Evolutionary conservation across 1,140 invertebrate species (phyloP).

Genomic region (Scaptomyza pallida): DNA sequence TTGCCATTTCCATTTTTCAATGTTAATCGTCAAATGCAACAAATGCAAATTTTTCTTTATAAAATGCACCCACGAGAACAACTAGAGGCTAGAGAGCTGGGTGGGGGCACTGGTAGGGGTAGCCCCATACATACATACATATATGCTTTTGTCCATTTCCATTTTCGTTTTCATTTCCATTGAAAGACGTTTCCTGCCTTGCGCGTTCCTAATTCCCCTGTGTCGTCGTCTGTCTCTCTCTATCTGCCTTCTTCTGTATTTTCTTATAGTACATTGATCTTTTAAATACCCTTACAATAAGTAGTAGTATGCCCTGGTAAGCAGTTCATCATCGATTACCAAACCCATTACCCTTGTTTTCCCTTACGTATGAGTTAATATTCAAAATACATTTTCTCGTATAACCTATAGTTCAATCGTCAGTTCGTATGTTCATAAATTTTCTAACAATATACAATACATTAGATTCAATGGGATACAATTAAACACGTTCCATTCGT

Average conservation of each 20-base stretch:
- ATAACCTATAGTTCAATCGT: conserved; percentile 6
- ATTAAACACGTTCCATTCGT: conserved; percentile 3
- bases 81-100: conserved; percentile 6
- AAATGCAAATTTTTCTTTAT: conserved; percentile 11
- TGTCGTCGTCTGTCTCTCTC: neutral
- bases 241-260: neutral
- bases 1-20: conserved; percentile 69
- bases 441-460: neutral
- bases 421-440: conserved; percentile 12
- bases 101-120: neutral
- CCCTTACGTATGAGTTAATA: too few species aligned
- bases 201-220: conserved; percentile 9
- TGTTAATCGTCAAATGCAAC: conserved; percentile 63
- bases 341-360: too few species aligned
- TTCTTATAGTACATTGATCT: neutral
- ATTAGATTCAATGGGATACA: conserved; percentile 1
- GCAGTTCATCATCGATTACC: too few species aligned
- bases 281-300: neutral
- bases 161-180: conserved; percentile 77
- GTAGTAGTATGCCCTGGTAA: too few species aligned
- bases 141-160: conserved; percentile 29
- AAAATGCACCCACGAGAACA: conserved; percentile 49
- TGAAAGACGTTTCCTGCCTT: conserved; percentile 75
- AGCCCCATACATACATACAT: neutral
- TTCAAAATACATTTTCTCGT: neutral